Conservation (phyloP, 1,140 invertebrate genomes). For the Drosophila kikkawai region DNA sequence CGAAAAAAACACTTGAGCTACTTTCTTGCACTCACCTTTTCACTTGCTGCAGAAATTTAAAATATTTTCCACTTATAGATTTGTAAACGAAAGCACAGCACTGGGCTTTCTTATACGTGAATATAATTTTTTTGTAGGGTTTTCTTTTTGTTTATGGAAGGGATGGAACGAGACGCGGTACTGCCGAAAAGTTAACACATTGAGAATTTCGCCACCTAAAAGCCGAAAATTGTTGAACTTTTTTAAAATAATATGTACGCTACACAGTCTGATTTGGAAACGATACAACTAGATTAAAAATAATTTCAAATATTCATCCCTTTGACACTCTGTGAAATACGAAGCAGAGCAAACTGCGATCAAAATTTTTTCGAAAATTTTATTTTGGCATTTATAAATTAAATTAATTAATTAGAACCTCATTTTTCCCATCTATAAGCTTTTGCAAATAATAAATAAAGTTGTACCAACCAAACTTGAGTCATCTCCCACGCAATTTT, state of each 20-base stretch:
- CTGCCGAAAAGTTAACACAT: constrained; percentile 75
- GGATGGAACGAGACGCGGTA: constrained; percentile 63
- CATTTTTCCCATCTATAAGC: background rate
- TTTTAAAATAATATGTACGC: constrained; percentile 77
- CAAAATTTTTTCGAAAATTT: background rate
- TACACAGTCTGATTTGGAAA: constrained; percentile 79
- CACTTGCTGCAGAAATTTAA: constrained; percentile 34
- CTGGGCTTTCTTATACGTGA: constrained; percentile 4
- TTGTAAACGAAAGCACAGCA: constrained; percentile 13
- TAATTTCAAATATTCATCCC: constrained; percentile 12
- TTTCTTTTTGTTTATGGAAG: constrained; percentile 24
- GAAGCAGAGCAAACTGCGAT: constrained; percentile 20
- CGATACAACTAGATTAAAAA: constrained; percentile 61
- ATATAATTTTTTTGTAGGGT: constrained; percentile 16
- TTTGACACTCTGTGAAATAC: constrained; percentile 33
- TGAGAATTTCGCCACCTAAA: constrained; percentile 76
- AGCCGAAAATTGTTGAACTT: constrained; percentile 72
- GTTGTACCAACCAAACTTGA: constrained; percentile 1
- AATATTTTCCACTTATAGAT: constrained; percentile 14
- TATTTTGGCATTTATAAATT: background rate
- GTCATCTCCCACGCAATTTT: background rate
- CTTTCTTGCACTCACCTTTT: constrained; percentile 61
- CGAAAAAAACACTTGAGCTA: constrained; percentile 24
- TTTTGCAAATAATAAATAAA: background rate
- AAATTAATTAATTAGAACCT: too few species aligned